Percentiles rank a stretch among this genome's conserved stretches.
Conservation (phyloP, 2,113 vertebrate genomes). For the Phalacrocorax aristotelis region DNA sequence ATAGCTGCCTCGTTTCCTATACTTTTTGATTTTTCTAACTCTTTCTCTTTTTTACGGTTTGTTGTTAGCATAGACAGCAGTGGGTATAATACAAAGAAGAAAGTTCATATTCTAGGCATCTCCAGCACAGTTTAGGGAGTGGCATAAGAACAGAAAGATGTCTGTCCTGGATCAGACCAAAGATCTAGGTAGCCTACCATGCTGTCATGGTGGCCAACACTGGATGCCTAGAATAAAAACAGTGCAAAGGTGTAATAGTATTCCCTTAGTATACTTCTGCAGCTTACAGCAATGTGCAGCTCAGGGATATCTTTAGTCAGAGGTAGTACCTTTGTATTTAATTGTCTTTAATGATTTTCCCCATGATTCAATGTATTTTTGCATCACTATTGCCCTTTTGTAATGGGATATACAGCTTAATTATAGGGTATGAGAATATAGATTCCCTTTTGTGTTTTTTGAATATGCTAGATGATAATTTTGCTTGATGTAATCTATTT, state of each 20-base stretch:
- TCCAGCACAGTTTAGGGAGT: background rate
- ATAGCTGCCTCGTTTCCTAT: background rate
- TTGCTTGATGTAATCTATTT: background rate
- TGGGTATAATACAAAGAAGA: background rate
- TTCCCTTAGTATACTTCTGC: background rate
- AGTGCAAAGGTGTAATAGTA: fast-evolving
- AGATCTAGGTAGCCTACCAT: background rate
- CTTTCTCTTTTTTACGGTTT: background rate
- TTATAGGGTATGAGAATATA: background rate
- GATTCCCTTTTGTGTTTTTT: background rate
- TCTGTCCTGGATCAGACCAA: background rate
- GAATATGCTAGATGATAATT: background rate
- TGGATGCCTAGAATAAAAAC: background rate
- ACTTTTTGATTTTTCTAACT: background rate
- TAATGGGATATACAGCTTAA: background rate
- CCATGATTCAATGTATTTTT: background rate
- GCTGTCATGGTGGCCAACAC: background rate
- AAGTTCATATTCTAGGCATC: background rate
- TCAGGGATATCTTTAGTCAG: background rate
- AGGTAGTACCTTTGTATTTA: background rate
- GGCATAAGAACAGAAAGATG: background rate
- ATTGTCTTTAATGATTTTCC: background rate
- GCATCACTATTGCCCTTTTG: background rate
- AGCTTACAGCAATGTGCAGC: background rate
- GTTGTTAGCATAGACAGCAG: background rate